Base-by-base conservation (phyloP, 1,140 invertebrate species). In the Lucilia sericata region DNA sequence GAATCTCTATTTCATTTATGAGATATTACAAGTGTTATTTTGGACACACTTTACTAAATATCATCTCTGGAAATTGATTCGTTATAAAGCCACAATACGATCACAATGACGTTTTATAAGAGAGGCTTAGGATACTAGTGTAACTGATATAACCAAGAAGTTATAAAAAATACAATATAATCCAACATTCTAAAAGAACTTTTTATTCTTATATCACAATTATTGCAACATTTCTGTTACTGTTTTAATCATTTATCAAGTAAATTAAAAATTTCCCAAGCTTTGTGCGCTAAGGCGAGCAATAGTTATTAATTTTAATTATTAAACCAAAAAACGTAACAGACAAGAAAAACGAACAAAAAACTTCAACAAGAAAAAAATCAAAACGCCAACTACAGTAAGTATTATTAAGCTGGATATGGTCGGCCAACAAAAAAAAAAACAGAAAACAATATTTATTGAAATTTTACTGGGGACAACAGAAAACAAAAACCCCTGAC, bases 231-330 rank as follows among this genome's bases (percentile, higher is more conserved):
- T 30, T 42, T 7, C 42, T 25, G 47, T 25, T 80, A 49, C 19
- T 49, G 25, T 51, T 80, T 51, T 25, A 70, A 70, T 70, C 9
- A 25, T 70, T 17, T 19, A 70, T 3, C 21, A 25, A 76, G 13
- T n/a, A 36, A 9, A 42, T 49, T 36, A 80, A 70, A 80, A 80
- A 49, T 19, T 80, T 80, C 76, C 76, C 76, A 80, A 49, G 76
- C 76, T 80, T 47, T n/a, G 55, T 60, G 34, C 42, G 42, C 17
- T 49, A 19, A 12, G 42, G 76, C 42, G 65, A 42, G 55, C 55
- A 60, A 60, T 60, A n/a, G 65, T 70, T n/a, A 80, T 80, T 80
- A 80, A 80, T 80, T 49, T 80, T 80, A 80, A 80, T 80, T 80
- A 80, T 80, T 49, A 80, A 80, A 80, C n/a, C 76, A 80, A 49